Base-by-base conservation (phyloP, 2,888 invertebrate species). In the Campaea margaritaria region DNA sequence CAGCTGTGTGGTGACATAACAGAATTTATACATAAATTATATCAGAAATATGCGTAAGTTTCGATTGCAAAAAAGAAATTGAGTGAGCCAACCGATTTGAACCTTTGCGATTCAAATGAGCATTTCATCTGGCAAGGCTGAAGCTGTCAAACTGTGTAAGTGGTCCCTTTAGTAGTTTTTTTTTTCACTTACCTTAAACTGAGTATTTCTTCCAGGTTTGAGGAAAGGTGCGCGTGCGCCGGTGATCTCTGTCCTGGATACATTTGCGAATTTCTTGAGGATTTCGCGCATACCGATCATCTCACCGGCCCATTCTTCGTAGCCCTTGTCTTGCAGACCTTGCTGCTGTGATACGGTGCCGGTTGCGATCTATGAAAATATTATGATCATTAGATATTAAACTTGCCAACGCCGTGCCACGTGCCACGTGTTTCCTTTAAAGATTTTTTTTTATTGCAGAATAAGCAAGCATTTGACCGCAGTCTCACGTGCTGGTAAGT, bases 221-320 rank as follows among this genome's bases (percentile, higher is more conserved):
- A 98, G 91, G 88, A 96, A 97, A 1, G 98, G 98, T 10, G 97
- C 97, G 75, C 98, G 93, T 93, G 97, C 95, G 49, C 98, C 98
- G 34, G 97, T 96, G 39, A 98, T 94, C 78, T 97, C 97, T 53
- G 94, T 94, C 49, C 95, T 94, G 12, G 96, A 95, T 62, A 98
- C 94, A 85, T 97, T 97, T 10, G 97, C 94, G 81, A 97, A 97
- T 78, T 95, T 94, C 65, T 94, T 94, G 21, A 98, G 91, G 73
- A 98, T 97, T 85, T 97, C 97, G 65, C 97, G 94, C 97, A 98
- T 97, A 49, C 97, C 97, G 73, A 98, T 96, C 97, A 97, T 97
- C 89, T 98, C 98, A 16, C 97, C 97, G 0, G 96, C 96, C 98
- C 98, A 98, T 83, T 97, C 97, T 89, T 98, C 97, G 84, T 97